These are phyloP conservation scores for Periophthalmus modestus DNA, from an alignment of 2,113 vertebrate species.

Conservation along the genomic window DNA sequence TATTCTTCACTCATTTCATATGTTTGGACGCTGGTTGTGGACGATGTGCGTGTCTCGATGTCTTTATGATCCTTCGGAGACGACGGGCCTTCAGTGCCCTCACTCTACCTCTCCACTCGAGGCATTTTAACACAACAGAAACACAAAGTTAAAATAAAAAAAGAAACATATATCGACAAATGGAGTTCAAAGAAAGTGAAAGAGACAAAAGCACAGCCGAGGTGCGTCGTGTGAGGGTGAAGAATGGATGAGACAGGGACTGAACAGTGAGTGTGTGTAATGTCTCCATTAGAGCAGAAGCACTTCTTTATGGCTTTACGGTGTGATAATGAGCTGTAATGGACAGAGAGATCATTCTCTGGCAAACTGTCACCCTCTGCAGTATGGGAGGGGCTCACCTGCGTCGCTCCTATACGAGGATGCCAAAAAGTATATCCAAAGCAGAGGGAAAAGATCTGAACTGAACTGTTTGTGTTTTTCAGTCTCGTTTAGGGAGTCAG, in stretches of 20 bases:
- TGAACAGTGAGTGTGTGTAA: conserved; percentile 24
- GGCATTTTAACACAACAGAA: background rate
- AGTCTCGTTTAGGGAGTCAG: no score
- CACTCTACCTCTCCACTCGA: no score
- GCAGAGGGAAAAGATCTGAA: background rate
- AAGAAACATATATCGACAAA: background rate
- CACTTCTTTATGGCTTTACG: conserved; percentile 35
- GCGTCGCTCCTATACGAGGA: background rate
- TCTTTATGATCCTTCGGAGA: no score
- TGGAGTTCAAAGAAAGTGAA: background rate
- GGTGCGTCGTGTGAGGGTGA: conserved; percentile 6
- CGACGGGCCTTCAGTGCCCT: no score
- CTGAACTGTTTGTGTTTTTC: background rate
- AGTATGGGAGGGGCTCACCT: conserved; percentile 19
- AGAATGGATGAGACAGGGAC: background rate
- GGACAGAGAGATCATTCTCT: conserved; percentile 24
- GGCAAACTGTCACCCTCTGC: background rate
- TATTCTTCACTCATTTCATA: background rate
- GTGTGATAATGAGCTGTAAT: conserved; percentile 42
- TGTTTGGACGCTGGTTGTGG: no score
- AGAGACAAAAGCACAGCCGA: background rate
- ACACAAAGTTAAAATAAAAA: background rate
- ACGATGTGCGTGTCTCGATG: no score
- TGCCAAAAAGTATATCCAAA: background rate
- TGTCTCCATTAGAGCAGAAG: conserved; percentile 36